Base-by-base conservation (phyloP, 2,888 invertebrate species). In the Drosophila subsilvestris region DNA sequence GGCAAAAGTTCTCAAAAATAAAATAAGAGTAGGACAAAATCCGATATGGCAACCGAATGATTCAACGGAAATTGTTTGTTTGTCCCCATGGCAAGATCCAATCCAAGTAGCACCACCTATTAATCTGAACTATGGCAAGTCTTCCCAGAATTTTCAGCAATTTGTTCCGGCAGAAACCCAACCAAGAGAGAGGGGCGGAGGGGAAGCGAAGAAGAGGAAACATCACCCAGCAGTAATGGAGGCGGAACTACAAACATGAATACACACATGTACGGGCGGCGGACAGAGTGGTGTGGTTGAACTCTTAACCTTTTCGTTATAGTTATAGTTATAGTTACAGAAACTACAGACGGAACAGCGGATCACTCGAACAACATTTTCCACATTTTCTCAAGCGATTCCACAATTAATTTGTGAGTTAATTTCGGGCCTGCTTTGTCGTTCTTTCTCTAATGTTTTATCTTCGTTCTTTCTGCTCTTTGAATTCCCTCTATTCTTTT, bases 121-220 rank as follows among this genome's bases (percentile, higher is more conserved):
- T 45, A 59, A 62, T 47, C 50, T 61, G 63, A 70, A 72, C 65
- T 69, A 68, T 63, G 62, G 44, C 27, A 17, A 51, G 50, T 48
- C 54, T 83, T 83, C 85, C 63, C 66, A 73, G 85, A 83, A 83
- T 61, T 75, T 67, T 43, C n/a, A 80, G 76, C 68, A 85, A 79
- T 80, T 84, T 82, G 83, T 83, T 83, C 85, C 82, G 83, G 83
- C 77, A 84, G 80, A 67, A 75, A 71, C 63, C 63, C 14, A 51
- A 51, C 37, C 37, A n/a, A n/a, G 37, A 37, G 37, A 37, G 37
- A 7, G 37, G 14, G 37, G 14, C 37, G 37, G 37, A 14, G 37
- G 58, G 29, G 58, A 53, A 57, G 51, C 37, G 47, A 20, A 14
- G 12, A 25, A 54, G 42, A 44, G 42, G 53, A 42, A n/a, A 32